Evolutionary conservation across 2,888 invertebrate species (phyloP).

Genomic region (Thecophora atra): DNA sequence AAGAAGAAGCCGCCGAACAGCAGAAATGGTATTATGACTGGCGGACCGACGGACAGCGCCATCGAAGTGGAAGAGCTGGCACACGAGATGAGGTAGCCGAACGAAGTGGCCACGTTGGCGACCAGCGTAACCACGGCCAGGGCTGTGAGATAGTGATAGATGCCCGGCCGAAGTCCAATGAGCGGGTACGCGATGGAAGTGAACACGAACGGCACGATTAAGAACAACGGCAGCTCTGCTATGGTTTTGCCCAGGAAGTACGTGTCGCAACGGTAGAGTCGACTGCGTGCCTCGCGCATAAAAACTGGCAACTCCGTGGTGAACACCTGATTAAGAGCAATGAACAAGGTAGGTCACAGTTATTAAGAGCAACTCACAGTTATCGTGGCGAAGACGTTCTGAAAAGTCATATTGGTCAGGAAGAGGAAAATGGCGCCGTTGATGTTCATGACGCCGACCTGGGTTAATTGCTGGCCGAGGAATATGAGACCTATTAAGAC

Average conservation of each 20-base stretch:
- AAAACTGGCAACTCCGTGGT: conserved; percentile 90
- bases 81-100: conserved; percentile 92
- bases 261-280: conserved; percentile 89
- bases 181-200: conserved; percentile 86
- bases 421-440: conserved; percentile 92
- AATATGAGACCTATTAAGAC: conserved; percentile 89
- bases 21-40: conserved; percentile 91
- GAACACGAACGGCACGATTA: conserved; percentile 84
- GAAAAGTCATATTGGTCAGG: conserved; percentile 92
- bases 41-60: conserved; percentile 90
- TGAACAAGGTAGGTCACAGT: background rate
- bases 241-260: conserved; percentile 92
- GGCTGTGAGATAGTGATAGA: conserved; percentile 76
- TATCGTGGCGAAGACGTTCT: conserved; percentile 93
- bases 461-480: conserved; percentile 81
- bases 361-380: conserved; percentile 74
- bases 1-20: conserved; percentile 96
- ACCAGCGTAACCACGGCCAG: conserved; percentile 81
- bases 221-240: conserved; percentile 88
- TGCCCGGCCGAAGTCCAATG: conserved; percentile 81
- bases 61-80: conserved; percentile 83
- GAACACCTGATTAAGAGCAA: conserved; percentile 74
- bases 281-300: conserved; percentile 86
- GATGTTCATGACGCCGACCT: conserved; percentile 92
- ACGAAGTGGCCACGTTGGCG: conserved; percentile 88